Conservation (phyloP, 2,888 invertebrate species). For the Exocentrus adspersus region DNA sequence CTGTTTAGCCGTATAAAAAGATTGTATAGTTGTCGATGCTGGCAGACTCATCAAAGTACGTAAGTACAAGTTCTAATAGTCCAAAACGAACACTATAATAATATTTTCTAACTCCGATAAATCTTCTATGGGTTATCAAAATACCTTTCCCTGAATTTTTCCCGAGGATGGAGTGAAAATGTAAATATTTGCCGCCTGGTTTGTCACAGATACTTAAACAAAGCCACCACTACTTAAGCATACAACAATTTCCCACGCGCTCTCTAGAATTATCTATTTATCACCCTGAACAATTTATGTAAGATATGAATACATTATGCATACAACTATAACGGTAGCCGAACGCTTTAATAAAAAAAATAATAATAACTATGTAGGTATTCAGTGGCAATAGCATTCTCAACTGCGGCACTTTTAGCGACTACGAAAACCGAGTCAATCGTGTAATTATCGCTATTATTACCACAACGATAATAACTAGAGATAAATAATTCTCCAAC, state of each 20-base stretch:
- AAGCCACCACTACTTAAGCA: not conserved
- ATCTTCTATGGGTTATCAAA: too few relatives aligned
- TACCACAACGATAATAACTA: not conserved
- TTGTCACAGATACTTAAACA: slow-evolving; percentile 5
- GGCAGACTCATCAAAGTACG: too few relatives aligned
- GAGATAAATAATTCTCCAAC: not conserved
- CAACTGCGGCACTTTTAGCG: not conserved
- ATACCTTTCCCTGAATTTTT: too few relatives aligned
- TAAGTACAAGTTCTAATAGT: too few relatives aligned
- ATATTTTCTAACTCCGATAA: too few relatives aligned
- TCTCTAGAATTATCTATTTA: slow-evolving; percentile 34
- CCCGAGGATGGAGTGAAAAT: slow-evolving; percentile 11
- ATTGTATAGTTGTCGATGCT: too few relatives aligned
- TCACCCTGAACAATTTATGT: slow-evolving; percentile 29
- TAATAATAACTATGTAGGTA: slow-evolving; percentile 5
- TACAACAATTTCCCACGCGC: slow-evolving; percentile 36
- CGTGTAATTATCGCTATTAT: not conserved
- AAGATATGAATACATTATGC: slow-evolving; percentile 23
- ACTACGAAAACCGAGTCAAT: not conserved
- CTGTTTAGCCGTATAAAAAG: too few relatives aligned
- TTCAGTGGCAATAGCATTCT: slow-evolving; percentile 9
- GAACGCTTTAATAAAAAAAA: slow-evolving; percentile 3
- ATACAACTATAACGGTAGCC: slow-evolving; percentile 33
- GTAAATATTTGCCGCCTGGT: slow-evolving; percentile 18
- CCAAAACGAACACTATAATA: too few relatives aligned